Percentiles rank a stretch among this genome's conserved stretches.
These are phyloP conservation scores for Antheraea assamensis DNA, from an alignment of 2,888 invertebrate species.

Conservation along the genomic window DNA sequence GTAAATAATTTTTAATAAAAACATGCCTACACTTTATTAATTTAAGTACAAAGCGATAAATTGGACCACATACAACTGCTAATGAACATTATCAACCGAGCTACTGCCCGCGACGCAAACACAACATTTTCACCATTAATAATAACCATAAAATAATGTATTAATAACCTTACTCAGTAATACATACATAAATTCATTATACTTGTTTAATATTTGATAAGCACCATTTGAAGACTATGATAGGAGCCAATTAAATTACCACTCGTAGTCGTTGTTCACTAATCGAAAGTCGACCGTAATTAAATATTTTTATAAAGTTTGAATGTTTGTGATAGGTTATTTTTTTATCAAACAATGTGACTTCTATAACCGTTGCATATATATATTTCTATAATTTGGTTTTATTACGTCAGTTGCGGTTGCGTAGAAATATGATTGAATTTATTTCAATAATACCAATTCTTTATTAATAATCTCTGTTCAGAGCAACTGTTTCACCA, in stretches of 20 bases:
- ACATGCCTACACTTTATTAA: constrained; percentile 30
- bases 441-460: no score
- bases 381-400: no score
- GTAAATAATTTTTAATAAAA: constrained; percentile 27
- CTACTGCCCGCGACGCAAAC: background rate
- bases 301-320: no score
- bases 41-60: constrained; percentile 14
- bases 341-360: no score
- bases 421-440: no score
- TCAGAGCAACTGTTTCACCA: no score
- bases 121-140: constrained; percentile 9
- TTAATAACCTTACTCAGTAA: background rate
- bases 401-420: no score
- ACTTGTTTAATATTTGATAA: background rate
- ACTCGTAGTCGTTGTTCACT: no score
- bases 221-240: background rate
- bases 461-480: no score
- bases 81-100: background rate
- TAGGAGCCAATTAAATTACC: constrained; percentile 4
- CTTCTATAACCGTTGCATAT: no score
- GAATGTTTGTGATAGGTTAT: no score
- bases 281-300: no score
- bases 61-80: background rate
- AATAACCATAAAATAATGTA: background rate
- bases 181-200: background rate